Evolutionary conservation across 2,797 vertebrate species (phyloP), one percentile per base, ranked within the genome.

Genomic region (Euthynnus affinis): DNA sequence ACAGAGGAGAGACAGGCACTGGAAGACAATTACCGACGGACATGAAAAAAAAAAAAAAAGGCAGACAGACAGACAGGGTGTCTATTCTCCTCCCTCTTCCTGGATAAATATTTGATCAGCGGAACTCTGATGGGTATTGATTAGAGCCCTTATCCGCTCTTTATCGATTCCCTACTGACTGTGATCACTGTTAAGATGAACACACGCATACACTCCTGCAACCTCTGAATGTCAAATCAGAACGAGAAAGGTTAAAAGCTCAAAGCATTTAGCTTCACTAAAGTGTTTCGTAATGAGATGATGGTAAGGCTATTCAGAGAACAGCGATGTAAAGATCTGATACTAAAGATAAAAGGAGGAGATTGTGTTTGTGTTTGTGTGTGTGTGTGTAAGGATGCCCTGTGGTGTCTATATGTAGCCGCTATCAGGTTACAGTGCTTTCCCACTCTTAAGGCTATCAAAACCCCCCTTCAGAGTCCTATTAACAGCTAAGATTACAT

Each of bases 41-140:
- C 14, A 13, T n/a, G 40, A 37, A 37, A 29, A 29, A 29, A 27
- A 27, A 27, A 29, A 29, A 29, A 37, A 62, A 20, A 34, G 59
- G 48, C 69, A 71, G 86, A 81, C 69, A 71, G 86, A 81, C 69
- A 75, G 83, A 75, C 86, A 68, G 68, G 53, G 67, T 48, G 73
- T 76, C 79, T 52, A 61, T 62, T 76, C 56, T 29, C 42, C 55
- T 37, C 77, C 51, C 59, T 63, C 74, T 53, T 68, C 81, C 83
- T 76, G 71, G 29, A 89, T 96, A 91, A 96, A 96, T 96, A 96
- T 95, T 96, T 97, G 71, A 98, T 94, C 90, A 94, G 89, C 57
- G 23, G 88, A 91, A 88, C 90, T 94, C 94, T 95, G 90, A 93
- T 88, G 90, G 94, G 81, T 95, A 98, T 96, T 92, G 97, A 98